Evolutionary conservation across 2,888 invertebrate species (phyloP), one percentile per base, ranked within the genome.

Genomic region (Apodemia duryi): DNA sequence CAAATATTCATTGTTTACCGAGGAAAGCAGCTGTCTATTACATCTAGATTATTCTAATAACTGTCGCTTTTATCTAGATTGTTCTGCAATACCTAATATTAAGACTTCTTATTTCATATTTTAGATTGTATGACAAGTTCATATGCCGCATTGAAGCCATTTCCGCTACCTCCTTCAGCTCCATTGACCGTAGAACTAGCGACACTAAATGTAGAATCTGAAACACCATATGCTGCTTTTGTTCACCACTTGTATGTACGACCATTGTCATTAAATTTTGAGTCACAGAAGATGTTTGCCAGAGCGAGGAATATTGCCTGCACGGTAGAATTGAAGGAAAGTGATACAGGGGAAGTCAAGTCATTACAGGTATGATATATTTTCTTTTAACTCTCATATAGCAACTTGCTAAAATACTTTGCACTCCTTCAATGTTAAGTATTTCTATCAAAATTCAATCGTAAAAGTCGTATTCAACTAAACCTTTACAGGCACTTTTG

Each of bases 231-330:
- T 79, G 96, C 96, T 2, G 95, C 94, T 32, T 98, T 95, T 86
- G 91, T 95, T 38, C 99, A 99, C 86, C 96, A 98, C 82, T 91
- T 99, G 52, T 99, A 98, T 84, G 95, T 99, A 21, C 98, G 98
- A 80, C 99, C 99, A 0, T 91, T 96, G 72, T 93, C 93, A 65
- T 91, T 99, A 65, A 96, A 95, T 82, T 98, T 97, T 78, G 98
- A 98, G 84, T 95, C 96, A 63, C 98, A 98, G 86, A 98, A 98
- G 82, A 93, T 96, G 75, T 98, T 98, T 79, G 95, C 96, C 0
- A 93, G 98, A 80, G 99, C 99, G 1, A 94, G 99, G 78, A 99
- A 99, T 83, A 97, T 99, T 68, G 96, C 97, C 0, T 98, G 98
- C 76, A 93, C 96, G 43, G 93, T 99, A 13, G 98, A 99, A 83